These are phyloP conservation scores for Drosophila ezoana DNA, from an alignment of 2,888 invertebrate genomes.

Conservation along the genomic window DNA sequence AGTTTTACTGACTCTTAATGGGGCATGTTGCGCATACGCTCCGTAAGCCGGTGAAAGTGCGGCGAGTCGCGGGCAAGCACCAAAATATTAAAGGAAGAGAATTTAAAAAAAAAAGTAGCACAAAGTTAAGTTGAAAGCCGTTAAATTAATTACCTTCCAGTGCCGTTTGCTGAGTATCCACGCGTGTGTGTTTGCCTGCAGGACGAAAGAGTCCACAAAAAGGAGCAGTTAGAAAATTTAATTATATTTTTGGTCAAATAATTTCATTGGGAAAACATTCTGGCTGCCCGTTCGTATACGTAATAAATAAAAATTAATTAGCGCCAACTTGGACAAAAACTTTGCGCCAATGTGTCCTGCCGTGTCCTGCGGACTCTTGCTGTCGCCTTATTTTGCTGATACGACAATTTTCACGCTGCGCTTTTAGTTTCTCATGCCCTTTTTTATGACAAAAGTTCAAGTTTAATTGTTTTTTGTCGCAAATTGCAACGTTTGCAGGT, in stretches of 20 bases:
- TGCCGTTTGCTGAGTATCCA: slow-evolving; percentile 82
- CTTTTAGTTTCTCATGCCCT: slow-evolving; percentile 43
- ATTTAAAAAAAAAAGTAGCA: neutral
- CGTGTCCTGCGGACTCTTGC: slow-evolving; percentile 16
- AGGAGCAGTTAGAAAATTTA: slow-evolving; percentile 57
- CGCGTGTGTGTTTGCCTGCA: slow-evolving; percentile 83
- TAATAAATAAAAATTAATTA: slow-evolving; percentile 79
- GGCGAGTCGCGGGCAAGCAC: no score
- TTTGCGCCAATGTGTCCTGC: slow-evolving; percentile 44
- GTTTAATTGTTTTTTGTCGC: slow-evolving; percentile 71
- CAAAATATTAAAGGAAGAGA: no score
- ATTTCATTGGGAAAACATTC: slow-evolving; percentile 59
- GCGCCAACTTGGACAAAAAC: slow-evolving; percentile 60
- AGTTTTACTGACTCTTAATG: slow-evolving; percentile 26
- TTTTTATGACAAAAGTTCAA: slow-evolving; percentile 76
- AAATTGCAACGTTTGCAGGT: slow-evolving; percentile 66
- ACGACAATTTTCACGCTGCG: slow-evolving; percentile 54
- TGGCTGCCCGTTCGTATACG: slow-evolving; percentile 52
- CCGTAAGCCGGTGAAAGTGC: slow-evolving; percentile 40
- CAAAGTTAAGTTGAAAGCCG: slow-evolving; percentile 36
- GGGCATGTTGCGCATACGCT: slow-evolving; percentile 58
- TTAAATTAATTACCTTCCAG: slow-evolving; percentile 82
- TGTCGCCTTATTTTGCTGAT: slow-evolving; percentile 69
- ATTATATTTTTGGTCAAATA: slow-evolving; percentile 54
- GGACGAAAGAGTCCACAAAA: slow-evolving; percentile 38